A percentile compares a stretch with the other conserved stretches of the same genome.
These are phyloP conservation scores for Acestrorhynchus altus DNA, from an alignment of 2,797 vertebrate genomes.

Conservation along the genomic window DNA sequence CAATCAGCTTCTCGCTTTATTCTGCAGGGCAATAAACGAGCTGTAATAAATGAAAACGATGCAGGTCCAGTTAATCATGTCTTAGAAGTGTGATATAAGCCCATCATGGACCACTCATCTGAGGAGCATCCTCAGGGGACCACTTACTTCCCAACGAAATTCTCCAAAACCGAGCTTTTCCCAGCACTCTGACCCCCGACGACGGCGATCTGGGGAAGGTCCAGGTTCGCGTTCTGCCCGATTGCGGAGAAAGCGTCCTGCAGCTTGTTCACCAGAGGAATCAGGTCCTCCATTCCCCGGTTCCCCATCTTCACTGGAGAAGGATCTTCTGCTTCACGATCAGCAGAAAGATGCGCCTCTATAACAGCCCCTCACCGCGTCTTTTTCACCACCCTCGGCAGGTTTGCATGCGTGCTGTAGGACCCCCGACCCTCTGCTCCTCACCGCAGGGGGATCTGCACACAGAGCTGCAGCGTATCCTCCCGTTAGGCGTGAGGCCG, in stretches of 20 bases:
- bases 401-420: conserved; percentile 24
- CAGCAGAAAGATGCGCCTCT: conserved; percentile 11
- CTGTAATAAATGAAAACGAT: too few species aligned
- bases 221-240: conserved; percentile 90
- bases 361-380: conserved; percentile 19
- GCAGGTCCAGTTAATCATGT: background rate
- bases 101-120: background rate
- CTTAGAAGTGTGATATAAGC: background rate
- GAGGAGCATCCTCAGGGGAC: background rate
- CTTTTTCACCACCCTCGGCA: conserved; percentile 31
- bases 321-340: conserved; percentile 30
- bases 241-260: conserved; percentile 94
- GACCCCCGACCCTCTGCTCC: background rate
- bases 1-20: too few species aligned
- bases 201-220: conserved; percentile 96
- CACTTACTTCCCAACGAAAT: conserved; percentile 92
- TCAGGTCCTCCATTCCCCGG: conserved; percentile 95
- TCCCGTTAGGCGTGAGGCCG: background rate
- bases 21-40: too few species aligned
- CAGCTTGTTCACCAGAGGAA: conserved; percentile 90
- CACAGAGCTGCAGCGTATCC: background rate
- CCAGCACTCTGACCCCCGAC: conserved; percentile 96
- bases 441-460: background rate
- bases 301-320: conserved; percentile 83
- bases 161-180: conserved; percentile 95